Conservation (phyloP, 2,888 invertebrate genomes). For the Eupithecia abbreviata region DNA sequence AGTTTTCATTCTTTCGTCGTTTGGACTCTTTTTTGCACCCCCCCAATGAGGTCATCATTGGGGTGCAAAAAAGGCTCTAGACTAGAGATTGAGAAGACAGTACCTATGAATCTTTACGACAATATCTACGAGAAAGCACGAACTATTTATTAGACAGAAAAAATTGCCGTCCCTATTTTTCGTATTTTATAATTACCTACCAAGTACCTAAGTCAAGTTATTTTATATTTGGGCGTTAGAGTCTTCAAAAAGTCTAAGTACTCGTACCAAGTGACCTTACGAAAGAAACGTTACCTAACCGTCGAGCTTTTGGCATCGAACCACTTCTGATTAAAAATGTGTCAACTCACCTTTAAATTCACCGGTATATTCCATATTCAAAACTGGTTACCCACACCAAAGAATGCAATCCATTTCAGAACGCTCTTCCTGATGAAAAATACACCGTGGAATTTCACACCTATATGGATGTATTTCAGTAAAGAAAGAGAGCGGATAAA, state of each 20-base stretch:
- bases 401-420: constrained; percentile 31
- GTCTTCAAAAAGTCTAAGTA: not conserved
- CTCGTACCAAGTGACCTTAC: not conserved
- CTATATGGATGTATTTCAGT: constrained; percentile 14
- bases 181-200: not conserved
- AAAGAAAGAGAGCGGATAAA: constrained; percentile 19
- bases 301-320: too few relatives aligned
- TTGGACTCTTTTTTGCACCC: too few relatives aligned
- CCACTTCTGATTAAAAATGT: not conserved
- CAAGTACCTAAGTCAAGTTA: not conserved
- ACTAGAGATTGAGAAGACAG: not conserved
- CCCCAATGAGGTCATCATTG: not conserved
- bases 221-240: not conserved
- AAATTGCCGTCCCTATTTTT: not conserved
- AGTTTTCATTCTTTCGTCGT: not conserved
- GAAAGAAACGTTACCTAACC: not conserved
- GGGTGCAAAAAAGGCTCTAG: not conserved
- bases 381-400: constrained; percentile 24
- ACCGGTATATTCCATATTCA: constrained; percentile 22
- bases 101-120: not conserved
- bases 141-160: not conserved
- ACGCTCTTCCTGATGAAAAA: constrained; percentile 21
- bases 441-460: constrained; percentile 6
- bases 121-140: not conserved
- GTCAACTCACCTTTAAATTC: constrained; percentile 24